Percentiles rank a stretch among this genome's conserved stretches.
phyloP scores from a whole-genome alignment of 2,113 vertebrate genomes.

The Scytalopus superciliaris region DNA sequence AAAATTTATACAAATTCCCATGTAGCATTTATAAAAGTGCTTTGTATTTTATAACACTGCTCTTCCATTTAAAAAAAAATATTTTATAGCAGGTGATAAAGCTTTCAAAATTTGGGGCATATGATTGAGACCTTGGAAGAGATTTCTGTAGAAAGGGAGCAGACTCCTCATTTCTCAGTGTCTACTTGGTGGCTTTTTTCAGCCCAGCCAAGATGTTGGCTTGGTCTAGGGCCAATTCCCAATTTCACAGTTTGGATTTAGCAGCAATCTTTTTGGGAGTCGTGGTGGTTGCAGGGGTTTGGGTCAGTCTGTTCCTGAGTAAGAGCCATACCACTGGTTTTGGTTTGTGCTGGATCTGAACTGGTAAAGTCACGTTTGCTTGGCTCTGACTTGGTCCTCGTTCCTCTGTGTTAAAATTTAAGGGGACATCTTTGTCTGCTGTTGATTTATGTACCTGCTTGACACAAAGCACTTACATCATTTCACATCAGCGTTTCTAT shows the following conservation, averaged over 20 bases:
- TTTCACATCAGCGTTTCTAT: not conserved
- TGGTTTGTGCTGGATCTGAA: not conserved
- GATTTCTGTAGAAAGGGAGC: not conserved
- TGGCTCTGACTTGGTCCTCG: not conserved
- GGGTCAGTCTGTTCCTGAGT: conserved; percentile 1
- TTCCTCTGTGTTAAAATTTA: not conserved
- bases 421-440: not conserved
- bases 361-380: not conserved
- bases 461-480: not conserved
- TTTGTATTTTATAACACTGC: not conserved
- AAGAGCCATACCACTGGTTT: not conserved
- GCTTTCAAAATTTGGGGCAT: not conserved
- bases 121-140: not conserved
- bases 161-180: not conserved
- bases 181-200: not conserved
- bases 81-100: not conserved
- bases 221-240: conserved; percentile 11
- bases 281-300: not conserved
- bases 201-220: not conserved
- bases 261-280: conserved; percentile 1
- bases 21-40: not conserved
- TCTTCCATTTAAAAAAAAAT: not conserved
- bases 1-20: not conserved
- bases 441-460: not conserved
- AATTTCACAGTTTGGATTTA: conserved; percentile 48